phyloP scores from a whole-genome alignment of 2,113 vertebrate genomes.

The Andinoacara biseriatus region DNA sequence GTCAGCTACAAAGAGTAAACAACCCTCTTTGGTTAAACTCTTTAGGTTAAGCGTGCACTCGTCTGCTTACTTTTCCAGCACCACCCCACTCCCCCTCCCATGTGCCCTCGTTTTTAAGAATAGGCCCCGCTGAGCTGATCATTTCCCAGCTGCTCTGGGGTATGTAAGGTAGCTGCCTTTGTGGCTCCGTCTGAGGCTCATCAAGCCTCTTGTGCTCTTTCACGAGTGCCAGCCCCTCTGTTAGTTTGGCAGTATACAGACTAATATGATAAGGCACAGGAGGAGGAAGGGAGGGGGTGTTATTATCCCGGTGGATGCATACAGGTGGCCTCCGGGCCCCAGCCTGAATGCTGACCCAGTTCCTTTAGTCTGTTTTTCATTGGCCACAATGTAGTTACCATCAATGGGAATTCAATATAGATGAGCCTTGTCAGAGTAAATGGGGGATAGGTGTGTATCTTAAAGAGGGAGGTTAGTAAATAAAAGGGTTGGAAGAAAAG shows the following conservation, averaged over 20 bases:
- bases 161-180: constrained; percentile 53
- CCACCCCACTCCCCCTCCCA: not conserved
- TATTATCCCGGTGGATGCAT: constrained; percentile 55
- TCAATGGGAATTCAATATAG: constrained; percentile 34
- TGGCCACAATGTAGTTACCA: constrained; percentile 16
- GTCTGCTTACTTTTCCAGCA: constrained; percentile 38
- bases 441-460: not conserved
- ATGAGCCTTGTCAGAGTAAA: constrained; percentile 12
- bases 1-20: constrained; percentile 23
- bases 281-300: not conserved
- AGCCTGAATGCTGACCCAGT: constrained; percentile 42
- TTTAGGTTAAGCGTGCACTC: constrained; percentile 38
- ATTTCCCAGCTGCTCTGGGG: constrained; percentile 64
- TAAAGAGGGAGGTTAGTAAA: not conserved
- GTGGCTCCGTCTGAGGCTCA: constrained; percentile 42
- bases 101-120: constrained; percentile 69
- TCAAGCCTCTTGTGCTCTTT: constrained; percentile 49
- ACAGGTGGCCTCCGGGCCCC: constrained; percentile 64
- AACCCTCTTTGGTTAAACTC: constrained; percentile 54
- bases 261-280: constrained; percentile 18
- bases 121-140: constrained; percentile 62
- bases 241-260: constrained; percentile 48
- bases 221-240: constrained; percentile 56
- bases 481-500: not conserved
- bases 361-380: constrained; percentile 33